Base-by-base conservation (phyloP, 2,797 vertebrate species). In the Smutsia gigantea region DNA sequence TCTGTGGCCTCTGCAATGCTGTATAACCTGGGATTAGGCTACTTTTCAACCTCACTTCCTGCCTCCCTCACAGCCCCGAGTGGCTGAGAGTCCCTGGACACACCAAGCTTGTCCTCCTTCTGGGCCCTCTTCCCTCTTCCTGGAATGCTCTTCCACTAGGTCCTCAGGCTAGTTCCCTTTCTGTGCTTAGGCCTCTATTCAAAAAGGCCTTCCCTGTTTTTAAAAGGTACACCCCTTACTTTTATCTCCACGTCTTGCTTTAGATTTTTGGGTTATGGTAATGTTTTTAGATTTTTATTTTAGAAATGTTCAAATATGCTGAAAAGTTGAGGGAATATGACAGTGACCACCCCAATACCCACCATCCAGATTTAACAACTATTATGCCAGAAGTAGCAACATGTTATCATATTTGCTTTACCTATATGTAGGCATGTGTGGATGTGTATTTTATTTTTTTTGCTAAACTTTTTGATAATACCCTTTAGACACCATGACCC, bases 391-490 rank as follows among this genome's bases (percentile, higher is more conserved):
- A n/a, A n/a, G n/a, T n/a, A n/a, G n/a, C n/a, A 66, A 46, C 15
- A 61, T 85, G 64, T 82, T 46, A 25, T 25, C 23, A 27, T 86
- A 66, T 87, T 53, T 94, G 46, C 46, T 84, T 92, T 89, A 68
- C 17, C 37, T 63, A 19, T 27, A 17, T 25, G 18, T 34, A 61
- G 25, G 31, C 37, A 13, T 53, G 31, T 27, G 39, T 78, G 42
- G 79, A 37, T 57, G 18, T 64, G 18, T 66, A 13, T 27, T 46
- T 66, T 57, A 53, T 7, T 57, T 72, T 42, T 71, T 64, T 68
- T 31, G 68, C 69, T 74, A 78, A 96, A 72, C 2, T 25, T 78
- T 92, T 77, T 64, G 29, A 78, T 68, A 82, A 68, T 92, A 82
- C 68, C 29, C 63, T 68, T 74, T 51, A 61, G 49, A 92, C 7